phyloP scores from a whole-genome alignment of 2,113 vertebrate species.

The Electrona antarctica region DNA sequence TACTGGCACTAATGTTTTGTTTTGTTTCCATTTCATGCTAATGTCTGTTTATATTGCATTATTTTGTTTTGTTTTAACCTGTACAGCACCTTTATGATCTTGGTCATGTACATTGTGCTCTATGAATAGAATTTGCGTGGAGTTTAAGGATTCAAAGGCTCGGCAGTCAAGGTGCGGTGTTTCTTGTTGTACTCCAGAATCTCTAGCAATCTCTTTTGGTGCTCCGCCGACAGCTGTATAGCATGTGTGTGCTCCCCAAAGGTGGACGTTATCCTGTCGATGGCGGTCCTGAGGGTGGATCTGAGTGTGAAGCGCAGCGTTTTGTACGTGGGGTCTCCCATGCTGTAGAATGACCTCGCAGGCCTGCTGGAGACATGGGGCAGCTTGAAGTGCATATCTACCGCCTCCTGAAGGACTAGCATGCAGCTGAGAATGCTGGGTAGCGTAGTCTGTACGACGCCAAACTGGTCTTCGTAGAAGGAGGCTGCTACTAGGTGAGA shows the following conservation, averaged over 20 bases:
- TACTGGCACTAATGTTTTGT: too few relatives aligned
- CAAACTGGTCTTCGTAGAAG: slow-evolving; percentile 92
- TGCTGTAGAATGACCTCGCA: slow-evolving; percentile 74
- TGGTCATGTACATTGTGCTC: too few relatives aligned
- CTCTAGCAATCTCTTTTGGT: slow-evolving; percentile 93
- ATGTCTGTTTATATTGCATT: too few relatives aligned
- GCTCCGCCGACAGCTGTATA: slow-evolving; percentile 90
- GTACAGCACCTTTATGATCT: too few relatives aligned
- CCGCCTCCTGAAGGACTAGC: slow-evolving; percentile 92
- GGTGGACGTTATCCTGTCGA: slow-evolving; percentile 92
- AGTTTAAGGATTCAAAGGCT: slow-evolving; percentile 10
- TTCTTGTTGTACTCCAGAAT: slow-evolving; percentile 97
- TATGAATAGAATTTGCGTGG: too few relatives aligned
- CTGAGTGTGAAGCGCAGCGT: slow-evolving; percentile 92
- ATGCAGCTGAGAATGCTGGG: slow-evolving; percentile 88
- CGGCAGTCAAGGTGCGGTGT: slow-evolving; percentile 18
- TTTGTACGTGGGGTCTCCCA: slow-evolving; percentile 90
- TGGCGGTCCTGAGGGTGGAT: slow-evolving; percentile 91
- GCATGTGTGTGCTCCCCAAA: slow-evolving; percentile 93
- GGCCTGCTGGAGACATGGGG: slow-evolving; percentile 96
- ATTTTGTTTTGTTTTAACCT: too few relatives aligned
- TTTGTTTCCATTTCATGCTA: too few relatives aligned
- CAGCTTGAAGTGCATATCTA: slow-evolving; percentile 96
- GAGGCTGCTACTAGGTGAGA: slow-evolving; percentile 94
- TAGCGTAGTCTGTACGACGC: slow-evolving; percentile 93